Conservation (phyloP, 2,797 vertebrate species). For the Salmo trutta region DNA sequence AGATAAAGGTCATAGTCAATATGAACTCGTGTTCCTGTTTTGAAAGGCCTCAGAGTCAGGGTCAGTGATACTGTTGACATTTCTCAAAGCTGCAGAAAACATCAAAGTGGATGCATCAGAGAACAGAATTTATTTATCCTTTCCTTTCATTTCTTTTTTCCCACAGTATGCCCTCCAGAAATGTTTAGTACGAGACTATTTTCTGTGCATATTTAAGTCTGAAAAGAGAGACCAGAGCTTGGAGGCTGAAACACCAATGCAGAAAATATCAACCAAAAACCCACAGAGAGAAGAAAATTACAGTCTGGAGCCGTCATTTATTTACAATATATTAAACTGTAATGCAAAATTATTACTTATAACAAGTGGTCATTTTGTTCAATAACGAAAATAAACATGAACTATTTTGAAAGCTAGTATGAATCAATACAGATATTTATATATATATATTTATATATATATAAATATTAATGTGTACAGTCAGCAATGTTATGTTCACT, state of each 20-base stretch:
- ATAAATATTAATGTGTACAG: constrained; percentile 74
- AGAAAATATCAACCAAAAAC: neutral
- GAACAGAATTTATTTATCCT: neutral
- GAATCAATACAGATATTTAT: constrained; percentile 59
- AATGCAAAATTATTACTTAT: constrained; percentile 75
- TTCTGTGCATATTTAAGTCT: constrained; percentile 17
- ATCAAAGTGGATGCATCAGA: constrained; percentile 21
- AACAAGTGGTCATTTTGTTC: constrained; percentile 78
- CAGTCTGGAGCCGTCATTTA: constrained; percentile 65
- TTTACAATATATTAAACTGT: constrained; percentile 84
- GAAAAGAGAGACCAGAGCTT: neutral
- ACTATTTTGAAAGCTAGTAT: constrained; percentile 72
- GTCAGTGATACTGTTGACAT: constrained; percentile 1
- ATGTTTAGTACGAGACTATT: neutral
- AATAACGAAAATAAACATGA: constrained; percentile 77
- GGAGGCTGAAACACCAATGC: constrained; percentile 9
- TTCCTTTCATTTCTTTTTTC: neutral
- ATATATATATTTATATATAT: neutral
- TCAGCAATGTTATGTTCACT: constrained; percentile 55
- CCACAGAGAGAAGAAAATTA: constrained; percentile 14
- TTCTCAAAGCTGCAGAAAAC: constrained; percentile 27
- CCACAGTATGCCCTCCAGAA: constrained; percentile 4
- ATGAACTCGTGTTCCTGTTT: constrained; percentile 6
- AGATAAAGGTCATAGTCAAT: neutral
- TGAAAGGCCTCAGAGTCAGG: constrained; percentile 6